These are phyloP conservation scores for Chrysopa pallens DNA, from an alignment of 1,140 invertebrate genomes.

Conservation along the genomic window DNA sequence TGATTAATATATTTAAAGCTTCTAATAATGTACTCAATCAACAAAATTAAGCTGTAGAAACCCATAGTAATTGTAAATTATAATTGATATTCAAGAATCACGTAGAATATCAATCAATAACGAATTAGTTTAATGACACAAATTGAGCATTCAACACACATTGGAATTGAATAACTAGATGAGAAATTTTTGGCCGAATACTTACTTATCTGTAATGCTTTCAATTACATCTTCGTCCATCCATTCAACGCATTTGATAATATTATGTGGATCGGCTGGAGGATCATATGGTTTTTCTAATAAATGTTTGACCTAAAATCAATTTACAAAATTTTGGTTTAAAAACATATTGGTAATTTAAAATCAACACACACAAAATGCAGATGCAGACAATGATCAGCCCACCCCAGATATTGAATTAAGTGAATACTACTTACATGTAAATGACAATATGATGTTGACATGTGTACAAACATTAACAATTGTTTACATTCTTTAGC, in stretches of 20 bases:
- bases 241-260: constrained; percentile 78
- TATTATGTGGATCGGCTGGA: constrained; percentile 69
- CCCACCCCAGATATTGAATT: constrained; percentile 8
- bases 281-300: constrained; percentile 65
- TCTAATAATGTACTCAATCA: too few species aligned
- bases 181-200: too few species aligned
- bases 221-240: constrained; percentile 63
- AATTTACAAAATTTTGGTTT: constrained; percentile 15
- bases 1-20: too few species aligned
- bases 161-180: too few species aligned
- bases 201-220: constrained; percentile 47
- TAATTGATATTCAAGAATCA: too few species aligned
- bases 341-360: constrained; percentile 14
- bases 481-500: constrained; percentile 57
- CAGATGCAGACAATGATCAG: constrained; percentile 13
- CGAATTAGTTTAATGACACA: too few species aligned
- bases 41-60: too few species aligned
- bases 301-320: constrained; percentile 37
- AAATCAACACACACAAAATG: constrained; percentile 18
- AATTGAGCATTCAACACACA: too few species aligned
- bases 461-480: constrained; percentile 35
- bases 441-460: constrained; percentile 39
- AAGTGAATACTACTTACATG: constrained; percentile 1
- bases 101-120: too few species aligned
- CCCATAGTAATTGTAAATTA: too few species aligned